These are phyloP conservation scores for Eupithecia subfuscata DNA, from an alignment of 2,888 invertebrate genomes.

Conservation along the genomic window DNA sequence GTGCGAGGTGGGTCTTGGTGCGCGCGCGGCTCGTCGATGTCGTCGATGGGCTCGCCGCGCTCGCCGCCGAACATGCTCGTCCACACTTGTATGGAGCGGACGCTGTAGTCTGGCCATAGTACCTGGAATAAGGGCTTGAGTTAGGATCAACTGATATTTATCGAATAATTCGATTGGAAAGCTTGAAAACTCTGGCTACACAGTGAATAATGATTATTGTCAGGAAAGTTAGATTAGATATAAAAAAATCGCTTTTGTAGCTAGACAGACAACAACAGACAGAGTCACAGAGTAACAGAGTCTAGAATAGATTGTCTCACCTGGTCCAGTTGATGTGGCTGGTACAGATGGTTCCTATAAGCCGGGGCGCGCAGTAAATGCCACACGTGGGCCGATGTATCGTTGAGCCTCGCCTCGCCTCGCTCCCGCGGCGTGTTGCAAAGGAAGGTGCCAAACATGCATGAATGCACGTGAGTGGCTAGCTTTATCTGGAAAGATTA, in stretches of 20 bases:
- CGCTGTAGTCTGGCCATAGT: constrained; percentile 93
- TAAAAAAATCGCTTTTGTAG: no score
- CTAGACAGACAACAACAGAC: no score
- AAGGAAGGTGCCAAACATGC: constrained; percentile 98
- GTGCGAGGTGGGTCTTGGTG: constrained; percentile 32
- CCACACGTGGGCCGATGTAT: constrained; percentile 94
- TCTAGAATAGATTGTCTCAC: constrained; percentile 39
- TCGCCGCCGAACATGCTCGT: constrained; percentile 91
- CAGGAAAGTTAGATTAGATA: no score
- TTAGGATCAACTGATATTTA: background rate
- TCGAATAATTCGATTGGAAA: background rate
- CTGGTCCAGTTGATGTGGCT: constrained; percentile 68
- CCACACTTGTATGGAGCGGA: constrained; percentile 93
- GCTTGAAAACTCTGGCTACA: no score
- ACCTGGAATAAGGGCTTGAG: constrained; percentile 81
- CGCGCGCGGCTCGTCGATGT: constrained; percentile 52
- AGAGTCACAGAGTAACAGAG: no score
- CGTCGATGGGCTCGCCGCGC: constrained; percentile 53
- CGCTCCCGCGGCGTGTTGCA: constrained; percentile 94
- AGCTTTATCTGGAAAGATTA: constrained; percentile 90
- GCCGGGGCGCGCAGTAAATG: constrained; percentile 90
- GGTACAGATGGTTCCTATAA: constrained; percentile 94
- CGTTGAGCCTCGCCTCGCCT: constrained; percentile 84
- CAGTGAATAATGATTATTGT: no score
- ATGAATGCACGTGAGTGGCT: constrained; percentile 97